phyloP scores from a whole-genome alignment of 2,113 vertebrate species.

The Tupaia tana region DNA sequence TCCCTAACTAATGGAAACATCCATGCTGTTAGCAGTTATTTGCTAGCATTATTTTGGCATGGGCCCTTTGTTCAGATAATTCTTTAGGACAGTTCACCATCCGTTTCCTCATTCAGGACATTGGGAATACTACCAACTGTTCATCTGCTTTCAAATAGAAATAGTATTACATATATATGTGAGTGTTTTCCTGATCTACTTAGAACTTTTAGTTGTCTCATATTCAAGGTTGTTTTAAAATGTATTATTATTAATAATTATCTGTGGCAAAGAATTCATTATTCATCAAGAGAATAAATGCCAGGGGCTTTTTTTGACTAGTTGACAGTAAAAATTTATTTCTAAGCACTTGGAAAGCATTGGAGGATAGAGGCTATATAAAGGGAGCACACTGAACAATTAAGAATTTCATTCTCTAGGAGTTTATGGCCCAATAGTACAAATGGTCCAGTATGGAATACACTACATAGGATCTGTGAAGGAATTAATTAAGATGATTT shows the following conservation, averaged over 20 bases:
- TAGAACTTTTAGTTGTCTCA: slow-evolving; percentile 60
- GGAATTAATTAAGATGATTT: slow-evolving; percentile 70
- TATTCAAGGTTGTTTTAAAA: slow-evolving; percentile 27
- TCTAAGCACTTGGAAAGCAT: slow-evolving; percentile 54
- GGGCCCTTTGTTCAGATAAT: background rate
- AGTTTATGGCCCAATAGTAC: slow-evolving; percentile 46
- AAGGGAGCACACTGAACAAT: slow-evolving; percentile 47
- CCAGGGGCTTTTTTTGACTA: slow-evolving; percentile 68
- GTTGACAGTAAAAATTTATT: slow-evolving; percentile 68
- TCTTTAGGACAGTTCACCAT: background rate
- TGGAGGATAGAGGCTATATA: slow-evolving; percentile 25
- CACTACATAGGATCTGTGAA: slow-evolving; percentile 31
- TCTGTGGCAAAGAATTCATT: slow-evolving; percentile 65
- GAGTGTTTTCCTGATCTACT: slow-evolving; percentile 4
- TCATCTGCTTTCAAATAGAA: slow-evolving; percentile 36
- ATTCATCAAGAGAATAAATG: slow-evolving; percentile 80
- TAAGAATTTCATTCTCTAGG: slow-evolving; percentile 62
- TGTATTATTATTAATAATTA: slow-evolving; percentile 56
- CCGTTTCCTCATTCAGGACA: background rate
- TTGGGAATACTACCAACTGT: background rate
- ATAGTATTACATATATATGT: background rate
- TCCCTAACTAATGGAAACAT: slow-evolving; percentile 54
- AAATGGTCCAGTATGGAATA: slow-evolving; percentile 65
- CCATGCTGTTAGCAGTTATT: slow-evolving; percentile 13
- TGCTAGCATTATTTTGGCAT: slow-evolving; percentile 17